Conservation (phyloP, 1,140 invertebrate species). For the Orchesella cincta region DNA sequence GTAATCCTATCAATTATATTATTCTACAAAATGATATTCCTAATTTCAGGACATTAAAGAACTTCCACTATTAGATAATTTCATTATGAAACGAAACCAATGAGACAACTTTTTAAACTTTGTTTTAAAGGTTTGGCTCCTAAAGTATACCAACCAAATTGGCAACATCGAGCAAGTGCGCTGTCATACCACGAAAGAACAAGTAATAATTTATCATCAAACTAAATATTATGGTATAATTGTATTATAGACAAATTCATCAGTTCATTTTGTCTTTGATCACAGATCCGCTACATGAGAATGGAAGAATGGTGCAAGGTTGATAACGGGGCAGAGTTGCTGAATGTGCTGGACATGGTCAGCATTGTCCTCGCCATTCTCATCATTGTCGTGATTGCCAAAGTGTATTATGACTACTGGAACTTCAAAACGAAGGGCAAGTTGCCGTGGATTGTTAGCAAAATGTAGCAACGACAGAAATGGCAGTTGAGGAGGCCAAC, state of each 20-base stretch:
- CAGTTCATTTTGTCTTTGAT: too few species aligned
- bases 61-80: too few species aligned
- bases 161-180: conserved; percentile 68
- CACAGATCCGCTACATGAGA: conserved; percentile 69
- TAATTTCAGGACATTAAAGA: too few species aligned
- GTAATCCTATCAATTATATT: conserved; percentile 52
- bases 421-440: conserved; percentile 74
- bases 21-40: neutral
- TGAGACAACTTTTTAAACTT: neutral
- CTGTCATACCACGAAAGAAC: conserved; percentile 63
- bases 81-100: too few species aligned
- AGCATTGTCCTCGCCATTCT: conserved; percentile 68
- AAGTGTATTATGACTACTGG: conserved; percentile 78
- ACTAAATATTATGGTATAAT: too few species aligned
- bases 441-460: conserved; percentile 76
- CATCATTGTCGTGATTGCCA: conserved; percentile 70
- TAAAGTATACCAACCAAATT: conserved; percentile 70
- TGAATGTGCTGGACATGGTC: conserved; percentile 68
- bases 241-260: neutral
- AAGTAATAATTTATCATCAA: too few species aligned
- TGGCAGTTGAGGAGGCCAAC: too few species aligned
- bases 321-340: conserved; percentile 56
- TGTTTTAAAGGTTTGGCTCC: conserved; percentile 64
- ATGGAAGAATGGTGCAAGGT: conserved; percentile 67
- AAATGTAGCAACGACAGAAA: conserved; percentile 71